phyloP scores from a whole-genome alignment of 2,888 invertebrate genomes.

The Liposcelis brunnea region DNA sequence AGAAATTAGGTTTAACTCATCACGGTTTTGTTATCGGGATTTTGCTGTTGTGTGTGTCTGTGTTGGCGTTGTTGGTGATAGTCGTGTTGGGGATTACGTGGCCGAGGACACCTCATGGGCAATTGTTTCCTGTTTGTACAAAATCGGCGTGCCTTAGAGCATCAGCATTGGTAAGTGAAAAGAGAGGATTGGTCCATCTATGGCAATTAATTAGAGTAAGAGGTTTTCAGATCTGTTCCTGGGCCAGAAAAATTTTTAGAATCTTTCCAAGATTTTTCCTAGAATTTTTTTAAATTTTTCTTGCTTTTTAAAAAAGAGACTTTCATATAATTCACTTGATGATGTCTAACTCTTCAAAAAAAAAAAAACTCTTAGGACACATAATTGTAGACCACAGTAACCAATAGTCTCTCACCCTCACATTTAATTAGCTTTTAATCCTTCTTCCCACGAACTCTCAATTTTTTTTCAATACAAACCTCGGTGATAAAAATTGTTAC shows the following conservation, averaged over 20 bases:
- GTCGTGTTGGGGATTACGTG: constrained; percentile 29
- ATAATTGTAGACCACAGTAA: no score
- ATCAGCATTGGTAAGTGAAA: constrained; percentile 29
- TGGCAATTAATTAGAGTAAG: constrained; percentile 14
- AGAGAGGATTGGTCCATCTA: constrained; percentile 5
- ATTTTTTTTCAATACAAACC: no score
- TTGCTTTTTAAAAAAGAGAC: not conserved
- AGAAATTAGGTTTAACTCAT: not conserved
- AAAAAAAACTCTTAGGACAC: no score
- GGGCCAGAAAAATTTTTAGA: not conserved
- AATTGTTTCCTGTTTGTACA: constrained; percentile 27
- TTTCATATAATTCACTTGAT: not conserved
- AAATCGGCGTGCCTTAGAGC: constrained; percentile 31
- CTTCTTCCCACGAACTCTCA: no score
- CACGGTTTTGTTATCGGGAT: constrained; percentile 12
- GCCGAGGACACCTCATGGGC: constrained; percentile 28
- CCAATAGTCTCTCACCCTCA: not conserved
- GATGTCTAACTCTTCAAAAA: no score
- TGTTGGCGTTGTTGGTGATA: constrained; percentile 28
- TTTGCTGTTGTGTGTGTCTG: constrained; percentile 19
- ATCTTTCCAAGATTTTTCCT: not conserved
- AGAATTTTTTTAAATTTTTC: constrained; percentile 5
- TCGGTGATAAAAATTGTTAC: no score
- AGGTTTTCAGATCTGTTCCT: constrained; percentile 12
- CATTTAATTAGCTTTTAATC: no score